A percentile compares a stretch with the other conserved stretches of the same genome.
These are phyloP conservation scores for Helleia helle DNA, from an alignment of 2,888 invertebrate genomes.

Conservation along the genomic window DNA sequence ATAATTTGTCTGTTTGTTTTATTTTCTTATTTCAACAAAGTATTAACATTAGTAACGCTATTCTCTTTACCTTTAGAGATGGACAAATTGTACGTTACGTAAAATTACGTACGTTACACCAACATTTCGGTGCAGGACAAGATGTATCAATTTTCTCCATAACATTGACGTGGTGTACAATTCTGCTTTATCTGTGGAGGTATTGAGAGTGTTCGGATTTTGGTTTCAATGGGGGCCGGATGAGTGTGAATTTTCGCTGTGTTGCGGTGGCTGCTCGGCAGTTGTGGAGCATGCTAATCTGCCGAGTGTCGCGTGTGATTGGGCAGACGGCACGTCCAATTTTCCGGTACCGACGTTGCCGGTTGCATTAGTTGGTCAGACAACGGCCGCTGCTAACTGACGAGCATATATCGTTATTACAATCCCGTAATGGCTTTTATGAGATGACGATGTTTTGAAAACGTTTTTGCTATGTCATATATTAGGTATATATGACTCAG, in stretches of 20 bases:
- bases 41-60: not conserved
- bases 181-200: slow-evolving; percentile 37
- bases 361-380: slow-evolving; percentile 59
- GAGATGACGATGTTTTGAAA: too few relatives aligned
- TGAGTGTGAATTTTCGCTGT: slow-evolving; percentile 45
- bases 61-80: too few relatives aligned
- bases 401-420: slow-evolving; percentile 13
- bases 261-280: slow-evolving; percentile 24
- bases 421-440: too few relatives aligned
- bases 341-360: slow-evolving; percentile 52
- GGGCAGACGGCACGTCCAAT: slow-evolving; percentile 67
- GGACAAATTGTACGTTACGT: too few relatives aligned
- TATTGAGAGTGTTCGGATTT: slow-evolving; percentile 28
- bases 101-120: too few relatives aligned
- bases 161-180: slow-evolving; percentile 39
- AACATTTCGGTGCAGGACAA: too few relatives aligned
- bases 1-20: too few relatives aligned
- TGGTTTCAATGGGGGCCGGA: slow-evolving; percentile 50
- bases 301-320: slow-evolving; percentile 70
- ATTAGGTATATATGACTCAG: too few relatives aligned
- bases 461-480: too few relatives aligned
- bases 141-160: slow-evolving; percentile 32
- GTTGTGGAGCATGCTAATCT: slow-evolving; percentile 65
- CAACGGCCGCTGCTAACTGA: slow-evolving; percentile 46
- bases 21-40: too few relatives aligned